Evolutionary conservation across 2,113 vertebrate genomes (phyloP).

Genomic region (Haplotaxodon microlepis): DNA sequence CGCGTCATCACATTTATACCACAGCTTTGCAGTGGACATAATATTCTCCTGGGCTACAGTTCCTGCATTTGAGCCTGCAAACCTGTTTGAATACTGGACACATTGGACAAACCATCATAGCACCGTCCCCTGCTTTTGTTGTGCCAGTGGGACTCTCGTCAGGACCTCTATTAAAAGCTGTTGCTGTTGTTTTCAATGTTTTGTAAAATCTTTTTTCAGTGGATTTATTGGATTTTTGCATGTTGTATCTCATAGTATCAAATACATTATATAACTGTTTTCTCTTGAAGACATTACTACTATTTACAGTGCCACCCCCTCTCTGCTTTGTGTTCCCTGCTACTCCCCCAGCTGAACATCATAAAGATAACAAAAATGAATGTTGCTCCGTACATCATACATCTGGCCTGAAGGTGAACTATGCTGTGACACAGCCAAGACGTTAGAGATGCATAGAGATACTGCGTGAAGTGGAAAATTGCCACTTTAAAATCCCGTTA

Average conservation of each 20-base stretch:
- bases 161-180: neutral
- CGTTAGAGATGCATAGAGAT: neutral
- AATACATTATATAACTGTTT: neutral
- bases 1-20: neutral
- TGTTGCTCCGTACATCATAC: neutral
- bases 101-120: neutral
- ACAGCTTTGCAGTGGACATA: neutral
- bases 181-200: neutral
- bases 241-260: neutral
- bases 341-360: neutral
- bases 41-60: neutral
- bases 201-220: neutral
- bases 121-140: neutral
- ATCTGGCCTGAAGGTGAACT: neutral
- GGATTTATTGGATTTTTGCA: neutral
- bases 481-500: conserved; percentile 44
- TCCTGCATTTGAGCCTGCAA: neutral
- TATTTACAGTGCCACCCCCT: neutral
- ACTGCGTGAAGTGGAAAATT: neutral
- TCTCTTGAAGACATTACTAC: neutral
- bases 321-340: neutral
- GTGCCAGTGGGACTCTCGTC: neutral
- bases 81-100: neutral
- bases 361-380: neutral
- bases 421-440: neutral